These are phyloP conservation scores for Magallana gigas DNA, from an alignment of 1,140 invertebrate species.

Conservation along the genomic window DNA sequence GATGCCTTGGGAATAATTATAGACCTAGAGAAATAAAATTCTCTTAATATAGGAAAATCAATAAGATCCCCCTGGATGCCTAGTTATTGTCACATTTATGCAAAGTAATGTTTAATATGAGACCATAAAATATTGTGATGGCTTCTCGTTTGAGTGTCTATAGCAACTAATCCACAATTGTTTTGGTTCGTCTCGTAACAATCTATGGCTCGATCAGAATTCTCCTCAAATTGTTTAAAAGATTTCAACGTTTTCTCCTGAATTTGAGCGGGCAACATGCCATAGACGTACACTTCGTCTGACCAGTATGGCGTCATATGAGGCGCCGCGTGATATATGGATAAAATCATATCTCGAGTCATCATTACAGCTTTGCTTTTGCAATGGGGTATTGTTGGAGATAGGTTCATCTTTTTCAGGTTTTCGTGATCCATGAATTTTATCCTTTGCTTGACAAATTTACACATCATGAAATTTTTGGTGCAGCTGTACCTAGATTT, in stretches of 20 bases:
- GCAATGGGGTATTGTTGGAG: background rate
- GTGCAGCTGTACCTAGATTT: background rate
- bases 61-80: background rate
- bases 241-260: background rate
- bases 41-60: too few relatives aligned
- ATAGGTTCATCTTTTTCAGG: background rate
- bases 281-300: conserved; percentile 14
- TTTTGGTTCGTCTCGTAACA: conserved; percentile 14
- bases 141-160: conserved; percentile 16
- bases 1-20: too few relatives aligned
- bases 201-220: conserved; percentile 14
- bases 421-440: conserved; percentile 18
- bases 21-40: too few relatives aligned
- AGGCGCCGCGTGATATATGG: conserved; percentile 16
- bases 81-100: background rate
- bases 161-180: conserved; percentile 31
- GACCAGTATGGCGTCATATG: conserved; percentile 5
- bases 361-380: background rate
- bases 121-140: conserved; percentile 16
- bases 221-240: background rate
- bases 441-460: conserved; percentile 21
- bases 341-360: conserved; percentile 29
- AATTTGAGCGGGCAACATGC: conserved; percentile 30
- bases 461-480: conserved; percentile 30
- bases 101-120: conserved; percentile 22